These are phyloP conservation scores for Dolichoris vasculosae DNA, from an alignment of 1,140 invertebrate genomes.

Conservation along the genomic window DNA sequence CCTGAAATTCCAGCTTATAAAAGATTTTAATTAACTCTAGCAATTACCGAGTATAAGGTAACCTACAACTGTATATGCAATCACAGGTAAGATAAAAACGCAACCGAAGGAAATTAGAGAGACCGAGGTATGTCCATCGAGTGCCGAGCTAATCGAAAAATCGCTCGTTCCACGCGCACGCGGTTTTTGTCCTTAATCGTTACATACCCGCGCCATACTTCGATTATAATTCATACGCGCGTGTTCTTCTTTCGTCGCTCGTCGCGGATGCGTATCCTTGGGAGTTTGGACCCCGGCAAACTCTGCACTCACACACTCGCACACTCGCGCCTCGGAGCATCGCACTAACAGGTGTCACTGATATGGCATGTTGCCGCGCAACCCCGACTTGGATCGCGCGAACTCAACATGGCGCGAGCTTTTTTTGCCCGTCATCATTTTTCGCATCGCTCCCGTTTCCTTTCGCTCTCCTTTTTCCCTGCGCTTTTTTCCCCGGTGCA, in stretches of 20 bases:
- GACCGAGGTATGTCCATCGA: conserved; percentile 10
- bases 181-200: neutral
- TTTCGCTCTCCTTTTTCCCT: neutral
- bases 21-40: conserved; percentile 27
- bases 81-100: conserved; percentile 6
- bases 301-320: neutral
- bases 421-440: conserved; percentile 2
- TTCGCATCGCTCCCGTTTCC: neutral
- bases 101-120: conserved; percentile 5
- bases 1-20: conserved; percentile 14
- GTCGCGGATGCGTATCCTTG: neutral
- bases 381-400: neutral
- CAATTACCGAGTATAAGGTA: conserved; percentile 22
- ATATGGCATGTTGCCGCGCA: conserved; percentile 43
- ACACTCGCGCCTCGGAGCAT: neutral
- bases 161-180: neutral
- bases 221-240: conserved; percentile 45
- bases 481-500: neutral
- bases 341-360: conserved; percentile 43
- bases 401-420: neutral
- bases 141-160: conserved; percentile 32
- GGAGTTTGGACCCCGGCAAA: neutral
- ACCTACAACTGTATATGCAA: conserved; percentile 9
- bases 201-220: conserved; percentile 35
- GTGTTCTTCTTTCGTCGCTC: neutral